Base-by-base conservation (phyloP, 2,888 invertebrate species). In the Drosophila subquinaria region DNA sequence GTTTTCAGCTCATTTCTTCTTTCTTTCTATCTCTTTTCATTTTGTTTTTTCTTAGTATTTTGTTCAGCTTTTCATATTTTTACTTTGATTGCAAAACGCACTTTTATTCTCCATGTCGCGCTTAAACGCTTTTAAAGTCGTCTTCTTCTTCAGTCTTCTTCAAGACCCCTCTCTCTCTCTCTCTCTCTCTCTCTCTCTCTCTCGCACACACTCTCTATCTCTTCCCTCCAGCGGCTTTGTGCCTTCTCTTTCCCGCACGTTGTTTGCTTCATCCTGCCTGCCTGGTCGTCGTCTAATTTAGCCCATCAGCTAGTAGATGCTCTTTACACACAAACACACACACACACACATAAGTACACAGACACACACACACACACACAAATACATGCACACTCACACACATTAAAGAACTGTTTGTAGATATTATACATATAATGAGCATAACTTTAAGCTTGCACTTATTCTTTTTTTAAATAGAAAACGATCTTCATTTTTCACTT, bases 61-160 rank as follows among this genome's bases (percentile, higher is more conserved):
- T 36, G 35, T 48, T 56, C 15, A 69, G 66, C 76, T 62, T 62
- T 75, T 76, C 43, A 63, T 71, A 73, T 84, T 83, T 84, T 82
- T 82, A 82, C 86, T 83, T 84, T 86, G 83, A 84, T 85, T 84
- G 83, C 80, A 78, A 81, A 82, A 85, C 86, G 83, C 86, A 83
- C 82, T 83, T 86, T 83, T 83, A 82, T 85, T 83, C 73, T 67
- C 51, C 72, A 73, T 76, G 83, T 74, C 75, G 80, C 78, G 83
- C 70, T 82, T 84, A 84, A 84, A 80, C 79, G 83, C 79, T 80
- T 82, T 82, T 83, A 82, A 82, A 80, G 73, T 78, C 60, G 45
- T 23, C 47, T 50, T 38, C 51, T 35, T 27, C 20, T 15, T 3
- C 17, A n/a, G n/a, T n/a, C n/a, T n/a, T n/a, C n/a, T n/a, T n/a